Evolutionary conservation across 2,888 invertebrate species (phyloP), one percentile per base, ranked within the genome.

Genomic region (Linyphia triangularis): DNA sequence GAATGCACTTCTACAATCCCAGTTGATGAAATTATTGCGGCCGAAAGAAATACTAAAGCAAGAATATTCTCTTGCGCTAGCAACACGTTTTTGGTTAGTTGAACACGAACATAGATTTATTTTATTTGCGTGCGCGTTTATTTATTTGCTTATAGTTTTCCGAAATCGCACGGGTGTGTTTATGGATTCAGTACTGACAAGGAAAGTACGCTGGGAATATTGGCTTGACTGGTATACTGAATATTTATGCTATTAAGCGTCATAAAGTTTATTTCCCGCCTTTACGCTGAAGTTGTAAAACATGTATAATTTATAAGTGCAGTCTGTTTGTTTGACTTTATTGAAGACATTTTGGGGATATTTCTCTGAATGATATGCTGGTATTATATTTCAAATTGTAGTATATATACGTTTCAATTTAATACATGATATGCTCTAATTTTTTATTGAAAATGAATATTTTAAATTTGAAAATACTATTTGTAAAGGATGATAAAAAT

Each of bases 71-170:
- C 40, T 24, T 77, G 40, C 79, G 59, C 69, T 70, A 70, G 59
- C 70, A 81, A 81, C 81, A 70, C 81, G 70, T 81, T 81, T 81
- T 40, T 70, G 81, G 69, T 81, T 81, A 81, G 81, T 81, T 81
- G 81, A 81, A 61, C 81, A 59, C 69, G n/a, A 24, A 33, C 81
- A n/a, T 30, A 19, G 59, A 70, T 81, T 70, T 81, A 59, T 61
- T 63, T 72, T 37, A 33, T 19, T 51, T 13, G 57, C 26, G 26
- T 30, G 57, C n/a, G 16, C 37, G 26, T 63, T 63, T 63, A 22
- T 77, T 40, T 63, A 24, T 75, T 24, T 13, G 33, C 3, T 13
- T 6, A 37, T 28, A 30, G 7, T 33, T 57, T 73, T 30, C 16
- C 19, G 51, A 30, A 57, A 30, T 30, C 59, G n/a, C 57, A n/a